Base-by-base conservation (phyloP, 2,888 invertebrate genomes). In the Harpalus rubripes region DNA sequence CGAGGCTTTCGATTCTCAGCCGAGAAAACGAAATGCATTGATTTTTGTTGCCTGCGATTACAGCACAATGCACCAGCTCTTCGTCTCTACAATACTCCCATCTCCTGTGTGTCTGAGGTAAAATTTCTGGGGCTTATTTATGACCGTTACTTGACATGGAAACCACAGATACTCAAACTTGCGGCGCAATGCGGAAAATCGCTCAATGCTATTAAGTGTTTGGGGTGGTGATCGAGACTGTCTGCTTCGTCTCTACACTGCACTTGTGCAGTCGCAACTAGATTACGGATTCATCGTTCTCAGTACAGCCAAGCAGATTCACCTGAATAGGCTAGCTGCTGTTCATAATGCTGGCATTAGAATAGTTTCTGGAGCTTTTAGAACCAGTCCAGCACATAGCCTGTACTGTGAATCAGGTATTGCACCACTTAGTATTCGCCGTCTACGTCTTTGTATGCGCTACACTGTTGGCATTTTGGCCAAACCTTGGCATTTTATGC, bases 341-440 rank as follows among this genome's bases (percentile, higher is more conserved):
- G 52, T 76, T 18, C 52, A 76, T 18, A 44, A 52, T 12, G 41
- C 76, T 15, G 76, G 76, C n/a, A 76, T 76, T 12, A 18, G 76
- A 7, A 15, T 52, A 18, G 18, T 52, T 44, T 15, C 41, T 7
- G 76, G 76, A 10, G 76, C 76, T 7, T 87, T 83, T 41, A 65
- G 85, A 32, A 83, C 84, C 6, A 86, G 85, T 26, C 86, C 85
- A 52, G 18, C 15, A 0, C 7, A 41, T 7, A 86, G 86, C 39
- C 78, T 86, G 7, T 68, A 79, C 8, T 76, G 65, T 22, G 65
- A 81, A 78, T 63, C 52, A 15, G 68, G 78, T 52, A 59, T 82
- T 15, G 7, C 52, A 0, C 80, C 86, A 1, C 41, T 85, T 8
- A 3, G 16, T 8, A 32, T 86, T 6, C 56, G 86, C 12, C 5